Evolutionary conservation across 2,797 vertebrate genomes (phyloP).

Genomic region (Oceanodroma leucorhoa): DNA sequence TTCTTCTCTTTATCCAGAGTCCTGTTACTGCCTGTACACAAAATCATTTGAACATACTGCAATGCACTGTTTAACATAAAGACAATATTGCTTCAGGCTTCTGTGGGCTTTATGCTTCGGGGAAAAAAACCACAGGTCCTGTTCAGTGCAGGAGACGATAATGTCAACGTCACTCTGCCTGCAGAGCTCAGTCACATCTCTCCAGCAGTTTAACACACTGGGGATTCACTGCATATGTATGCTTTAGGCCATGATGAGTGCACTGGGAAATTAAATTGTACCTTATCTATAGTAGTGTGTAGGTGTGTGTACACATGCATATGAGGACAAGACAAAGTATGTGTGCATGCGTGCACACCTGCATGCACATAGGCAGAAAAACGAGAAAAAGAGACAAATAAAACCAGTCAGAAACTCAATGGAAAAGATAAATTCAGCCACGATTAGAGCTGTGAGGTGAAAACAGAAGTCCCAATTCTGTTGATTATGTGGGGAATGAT

Average conservation of each 20-base stretch:
- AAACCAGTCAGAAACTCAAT: not conserved
- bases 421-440: slow-evolving; percentile 30
- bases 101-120: not conserved
- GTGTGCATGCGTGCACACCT: not conserved
- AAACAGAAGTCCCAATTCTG: not conserved
- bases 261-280: not conserved
- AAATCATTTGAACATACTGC: not conserved
- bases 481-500: not conserved
- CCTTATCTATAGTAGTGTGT: not conserved
- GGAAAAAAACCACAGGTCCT: not conserved
- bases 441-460: not conserved
- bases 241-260: not conserved
- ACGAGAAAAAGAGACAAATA: not conserved
- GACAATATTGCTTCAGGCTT: not conserved
- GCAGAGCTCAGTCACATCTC: not conserved
- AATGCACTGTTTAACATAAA: not conserved
- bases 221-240: not conserved
- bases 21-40: not conserved
- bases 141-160: not conserved
- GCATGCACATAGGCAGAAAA: not conserved
- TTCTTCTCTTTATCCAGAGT: not conserved
- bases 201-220: not conserved
- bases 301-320: fast-evolving
- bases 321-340: not conserved
- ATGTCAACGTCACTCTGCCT: not conserved